Base-by-base conservation (phyloP, 2,797 vertebrate species). In the Parotocinclus haroldoi region DNA sequence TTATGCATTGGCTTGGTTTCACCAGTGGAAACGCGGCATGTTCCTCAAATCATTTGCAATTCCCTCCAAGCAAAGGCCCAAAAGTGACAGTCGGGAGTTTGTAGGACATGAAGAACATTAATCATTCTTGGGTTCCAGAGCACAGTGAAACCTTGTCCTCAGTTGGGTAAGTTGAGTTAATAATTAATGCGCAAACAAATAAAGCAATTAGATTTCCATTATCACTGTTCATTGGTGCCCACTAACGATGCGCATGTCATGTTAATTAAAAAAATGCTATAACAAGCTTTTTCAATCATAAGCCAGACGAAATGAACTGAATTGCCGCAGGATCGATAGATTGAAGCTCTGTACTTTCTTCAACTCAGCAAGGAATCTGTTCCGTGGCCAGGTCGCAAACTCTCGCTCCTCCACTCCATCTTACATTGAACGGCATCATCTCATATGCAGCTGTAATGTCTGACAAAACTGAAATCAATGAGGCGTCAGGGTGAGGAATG, bases 391-490 rank as follows among this genome's bases (percentile, higher is more conserved):
- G 50, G 51, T 63, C 62, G 53, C 50, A 19, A 11, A 56, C 53
- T 39, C 46, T 66, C 27, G 27, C 57, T 60, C 56, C 57, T 49
- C 17, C 18, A 45, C 56, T 68, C 71, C 39, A 49, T 63, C 50
- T 50, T n/a, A 42, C 51, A 66, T 46, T 63, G 68, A 69, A 62
- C 63, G 66, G 58, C 72, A 70, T 64, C 68, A 52, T 69, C 68
- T 66, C 68, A 53, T 62, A 58, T 70, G 74, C 59, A 52, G 48
- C 58, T 59, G 65, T 77, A 68, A 73, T 66, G 48, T 40, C 61
- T 44, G 52, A 74, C 73, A 70, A 76, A 75, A 69, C 70, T 63
- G 61, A 78, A 76, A 76, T 76, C 73, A 74, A 76, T 78, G 66
- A 63, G 19, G 68, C 56, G 65, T 68, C 44, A 51, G 63, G 53